A percentile compares a stretch with the other conserved stretches of the same genome.
phyloP scores from a whole-genome alignment of 1,140 invertebrate genomes.

The Phenacoccus solenopsis region DNA sequence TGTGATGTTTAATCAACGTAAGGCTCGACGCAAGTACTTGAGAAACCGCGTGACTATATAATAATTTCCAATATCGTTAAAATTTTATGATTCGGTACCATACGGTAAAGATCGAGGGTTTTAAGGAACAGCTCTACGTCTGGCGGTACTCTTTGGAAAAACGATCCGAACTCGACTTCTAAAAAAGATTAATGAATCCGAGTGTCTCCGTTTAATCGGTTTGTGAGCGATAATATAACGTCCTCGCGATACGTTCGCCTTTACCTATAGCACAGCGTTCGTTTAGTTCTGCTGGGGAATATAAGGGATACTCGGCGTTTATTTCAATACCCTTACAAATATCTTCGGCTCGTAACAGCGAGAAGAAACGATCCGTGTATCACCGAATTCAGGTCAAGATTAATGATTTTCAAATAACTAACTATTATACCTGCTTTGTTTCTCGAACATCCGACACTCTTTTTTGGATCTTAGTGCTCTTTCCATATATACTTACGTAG shows the following conservation, averaged over 20 bases:
- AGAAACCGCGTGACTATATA: no score
- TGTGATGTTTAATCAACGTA: no score
- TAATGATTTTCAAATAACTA: constrained; percentile 13
- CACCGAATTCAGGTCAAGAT: constrained; percentile 9
- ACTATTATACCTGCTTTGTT: constrained; percentile 15
- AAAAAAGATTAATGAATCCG: constrained; percentile 14
- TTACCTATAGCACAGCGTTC: background rate
- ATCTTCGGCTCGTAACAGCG: background rate
- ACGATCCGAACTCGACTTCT: background rate
- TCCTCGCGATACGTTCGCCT: background rate
- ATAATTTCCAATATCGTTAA: background rate
- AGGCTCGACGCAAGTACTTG: no score
- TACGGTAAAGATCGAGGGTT: background rate
- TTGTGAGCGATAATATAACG: constrained; percentile 6
- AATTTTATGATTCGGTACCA: background rate
- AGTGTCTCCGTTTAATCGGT: constrained; percentile 16
- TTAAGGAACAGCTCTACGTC: no score
- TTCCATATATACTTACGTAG: no score
- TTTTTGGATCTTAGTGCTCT: background rate
- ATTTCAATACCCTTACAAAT: constrained; percentile 13
- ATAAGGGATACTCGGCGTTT: background rate
- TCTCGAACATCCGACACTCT: background rate
- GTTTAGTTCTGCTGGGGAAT: background rate
- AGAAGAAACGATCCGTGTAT: background rate
- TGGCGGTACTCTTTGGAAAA: background rate